Evolutionary conservation across 2,888 invertebrate genomes (phyloP).

Genomic region (Petrolisthes manimaculis): DNA sequence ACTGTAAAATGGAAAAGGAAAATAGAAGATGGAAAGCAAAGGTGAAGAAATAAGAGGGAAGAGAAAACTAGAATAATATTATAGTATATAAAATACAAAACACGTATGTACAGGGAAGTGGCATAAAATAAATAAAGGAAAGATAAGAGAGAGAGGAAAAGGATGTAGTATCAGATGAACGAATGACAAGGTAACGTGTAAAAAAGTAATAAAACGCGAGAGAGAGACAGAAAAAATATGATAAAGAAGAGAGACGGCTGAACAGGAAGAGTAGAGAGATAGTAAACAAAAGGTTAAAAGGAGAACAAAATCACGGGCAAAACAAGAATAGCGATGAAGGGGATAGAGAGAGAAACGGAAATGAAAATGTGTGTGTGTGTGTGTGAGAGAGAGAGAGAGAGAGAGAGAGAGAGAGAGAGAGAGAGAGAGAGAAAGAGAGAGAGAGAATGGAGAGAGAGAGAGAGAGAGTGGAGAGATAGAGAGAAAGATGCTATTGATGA

Average conservation of each 20-base stretch:
- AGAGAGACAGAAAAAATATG: not conserved
- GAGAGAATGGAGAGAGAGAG: not conserved
- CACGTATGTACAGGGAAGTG: no score
- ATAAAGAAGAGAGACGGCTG: not conserved
- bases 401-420: not conserved
- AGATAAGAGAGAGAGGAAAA: not conserved
- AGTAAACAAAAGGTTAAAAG: not conserved
- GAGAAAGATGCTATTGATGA: no score
- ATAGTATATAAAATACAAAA: no score
- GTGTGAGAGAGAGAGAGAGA: constrained; percentile 7
- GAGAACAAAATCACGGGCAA: not conserved
- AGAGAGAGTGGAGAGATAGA: not conserved
- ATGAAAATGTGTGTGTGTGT: not conserved
- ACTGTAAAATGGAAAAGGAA: no score
- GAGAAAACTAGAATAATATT: no score
- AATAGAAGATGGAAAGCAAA: no score
- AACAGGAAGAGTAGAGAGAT: not conserved
- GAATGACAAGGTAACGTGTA: not conserved
- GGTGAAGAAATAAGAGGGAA: no score
- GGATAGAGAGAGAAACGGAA: not conserved
- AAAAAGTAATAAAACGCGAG: not conserved
- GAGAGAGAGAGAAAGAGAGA: not conserved
- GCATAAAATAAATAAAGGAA: no score
- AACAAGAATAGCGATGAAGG: not conserved
- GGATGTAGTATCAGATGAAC: not conserved